phyloP scores from a whole-genome alignment of 1,140 invertebrate genomes.

The Trichoplusia ni region DNA sequence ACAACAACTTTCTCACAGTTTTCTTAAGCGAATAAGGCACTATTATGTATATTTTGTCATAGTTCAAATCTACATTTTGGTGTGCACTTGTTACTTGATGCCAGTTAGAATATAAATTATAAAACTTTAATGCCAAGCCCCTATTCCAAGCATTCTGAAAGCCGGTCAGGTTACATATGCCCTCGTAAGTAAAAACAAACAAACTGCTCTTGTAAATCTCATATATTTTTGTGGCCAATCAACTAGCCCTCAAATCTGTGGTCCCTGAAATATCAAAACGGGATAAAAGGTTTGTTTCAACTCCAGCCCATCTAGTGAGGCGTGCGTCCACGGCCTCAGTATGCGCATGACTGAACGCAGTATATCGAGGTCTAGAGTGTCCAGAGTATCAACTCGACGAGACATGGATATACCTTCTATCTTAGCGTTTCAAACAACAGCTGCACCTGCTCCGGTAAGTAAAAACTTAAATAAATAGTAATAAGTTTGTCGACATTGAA shows the following conservation, averaged over 20 bases:
- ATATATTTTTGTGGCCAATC: neutral
- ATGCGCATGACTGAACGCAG: conserved; percentile 65
- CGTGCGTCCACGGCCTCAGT: conserved; percentile 59
- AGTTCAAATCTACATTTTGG: neutral
- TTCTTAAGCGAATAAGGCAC: conserved; percentile 29
- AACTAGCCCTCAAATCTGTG: neutral
- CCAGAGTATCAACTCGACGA: conserved; percentile 62
- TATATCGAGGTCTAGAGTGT: conserved; percentile 65
- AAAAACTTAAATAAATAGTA: neutral
- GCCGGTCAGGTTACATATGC: too few relatives aligned
- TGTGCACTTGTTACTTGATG: neutral
- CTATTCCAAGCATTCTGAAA: too few relatives aligned
- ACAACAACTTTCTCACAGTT: conserved; percentile 58
- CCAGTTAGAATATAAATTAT: too few relatives aligned
- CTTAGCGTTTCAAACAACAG: conserved; percentile 55
- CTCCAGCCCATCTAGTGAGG: conserved; percentile 45
- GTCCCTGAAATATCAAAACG: neutral
- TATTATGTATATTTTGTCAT: neutral
- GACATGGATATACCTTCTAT: conserved; percentile 78
- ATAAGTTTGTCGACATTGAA: too few relatives aligned
- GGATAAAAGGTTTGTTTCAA: neutral
- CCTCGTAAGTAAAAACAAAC: too few relatives aligned
- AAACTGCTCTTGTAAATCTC: neutral
- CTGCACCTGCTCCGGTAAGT: conserved; percentile 49
- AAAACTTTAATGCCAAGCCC: too few relatives aligned